Evolutionary conservation across 2,797 vertebrate species (phyloP).

Genomic region (Geotrypetes seraphini): DNA sequence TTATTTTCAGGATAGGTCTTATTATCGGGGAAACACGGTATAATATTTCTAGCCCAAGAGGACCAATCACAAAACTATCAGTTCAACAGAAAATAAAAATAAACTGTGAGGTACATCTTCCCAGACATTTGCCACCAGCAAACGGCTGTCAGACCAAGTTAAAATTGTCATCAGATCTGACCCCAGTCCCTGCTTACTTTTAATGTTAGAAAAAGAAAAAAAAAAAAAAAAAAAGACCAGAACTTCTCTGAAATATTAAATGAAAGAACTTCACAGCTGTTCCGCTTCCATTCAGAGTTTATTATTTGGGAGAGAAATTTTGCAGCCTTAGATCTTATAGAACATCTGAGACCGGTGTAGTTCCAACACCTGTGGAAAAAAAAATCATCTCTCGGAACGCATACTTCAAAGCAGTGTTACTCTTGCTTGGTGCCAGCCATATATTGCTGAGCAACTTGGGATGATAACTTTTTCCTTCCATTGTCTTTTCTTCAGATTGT

Average conservation of each 20-base stretch:
- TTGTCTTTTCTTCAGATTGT: neutral
- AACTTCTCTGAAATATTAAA: conserved; percentile 56
- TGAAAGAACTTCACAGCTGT: conserved; percentile 60
- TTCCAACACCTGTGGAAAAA: conserved; percentile 50
- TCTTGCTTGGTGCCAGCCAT: conserved; percentile 41
- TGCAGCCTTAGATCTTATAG: conserved; percentile 65
- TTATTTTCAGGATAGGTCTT: too few relatives aligned
- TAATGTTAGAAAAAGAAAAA: conserved; percentile 35
- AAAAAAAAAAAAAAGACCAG: conserved; percentile 19
- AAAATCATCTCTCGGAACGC: conserved; percentile 28
- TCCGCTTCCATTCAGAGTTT: conserved; percentile 52
- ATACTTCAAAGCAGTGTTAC: conserved; percentile 47
- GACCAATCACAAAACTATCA: too few relatives aligned
- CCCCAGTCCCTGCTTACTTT: conserved; percentile 52
- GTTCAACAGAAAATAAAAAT: neutral
- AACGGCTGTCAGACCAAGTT: conserved; percentile 50
- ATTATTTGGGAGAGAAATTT: conserved; percentile 52
- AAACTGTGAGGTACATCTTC: conserved; percentile 5
- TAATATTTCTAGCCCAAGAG: too few relatives aligned
- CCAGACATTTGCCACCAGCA: conserved; percentile 47
- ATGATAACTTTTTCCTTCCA: neutral
- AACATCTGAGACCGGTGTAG: conserved; percentile 54
- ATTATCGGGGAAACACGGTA: too few relatives aligned
- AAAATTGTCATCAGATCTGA: conserved; percentile 46
- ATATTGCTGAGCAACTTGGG: conserved; percentile 27